Conservation (phyloP, 2,113 vertebrate genomes). For the Ifrita kowaldi region DNA sequence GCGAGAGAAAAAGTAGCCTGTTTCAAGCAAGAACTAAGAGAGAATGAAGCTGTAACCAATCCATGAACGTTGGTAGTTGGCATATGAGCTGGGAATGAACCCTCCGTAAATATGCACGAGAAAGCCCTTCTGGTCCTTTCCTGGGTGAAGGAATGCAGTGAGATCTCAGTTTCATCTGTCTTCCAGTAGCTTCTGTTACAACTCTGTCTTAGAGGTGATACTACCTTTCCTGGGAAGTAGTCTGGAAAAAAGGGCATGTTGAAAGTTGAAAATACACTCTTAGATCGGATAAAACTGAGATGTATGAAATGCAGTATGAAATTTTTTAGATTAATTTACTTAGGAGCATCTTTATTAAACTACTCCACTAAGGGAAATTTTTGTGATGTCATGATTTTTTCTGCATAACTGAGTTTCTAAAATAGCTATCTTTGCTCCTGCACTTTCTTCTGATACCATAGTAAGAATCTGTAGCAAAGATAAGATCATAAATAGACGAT, state of each 20-base stretch:
- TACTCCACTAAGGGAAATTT: not conserved
- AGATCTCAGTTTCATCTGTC: not conserved
- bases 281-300: not conserved
- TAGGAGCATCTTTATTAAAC: not conserved
- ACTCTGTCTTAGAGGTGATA: not conserved
- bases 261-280: not conserved
- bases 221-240: not conserved
- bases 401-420: not conserved
- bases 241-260: not conserved
- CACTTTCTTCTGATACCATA: not conserved
- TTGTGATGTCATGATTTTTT: not conserved
- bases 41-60: not conserved
- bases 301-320: not conserved
- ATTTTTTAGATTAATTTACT: not conserved
- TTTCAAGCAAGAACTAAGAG: not conserved
- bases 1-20: not conserved
- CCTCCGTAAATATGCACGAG: not conserved
- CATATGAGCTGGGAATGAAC: not conserved
- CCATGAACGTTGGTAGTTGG: not conserved
- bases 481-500: not conserved
- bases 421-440: not conserved
- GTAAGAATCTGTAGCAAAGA: not conserved
- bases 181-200: not conserved
- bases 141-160: not conserved
- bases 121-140: not conserved